Base-by-base conservation (phyloP, 2,113 vertebrate genomes). In the Leucoraja erinaceus region DNA sequence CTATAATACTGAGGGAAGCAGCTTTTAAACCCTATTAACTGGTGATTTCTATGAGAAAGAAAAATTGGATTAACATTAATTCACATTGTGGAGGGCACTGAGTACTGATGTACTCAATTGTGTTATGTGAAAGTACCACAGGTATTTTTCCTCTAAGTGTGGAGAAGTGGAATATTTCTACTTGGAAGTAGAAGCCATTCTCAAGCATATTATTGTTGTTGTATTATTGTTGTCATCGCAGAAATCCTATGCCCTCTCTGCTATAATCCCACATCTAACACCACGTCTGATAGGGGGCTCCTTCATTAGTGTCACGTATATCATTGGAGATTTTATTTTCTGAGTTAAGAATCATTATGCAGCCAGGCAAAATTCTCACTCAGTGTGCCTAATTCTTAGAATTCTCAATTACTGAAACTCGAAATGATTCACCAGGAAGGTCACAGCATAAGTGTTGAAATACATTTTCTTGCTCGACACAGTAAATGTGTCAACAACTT, bases 381-480 rank as follows among this genome's bases (percentile, higher is more conserved):
- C 59, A 63, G 16, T 59, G 63, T 63, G 25, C 14, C 0, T 31
- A 86, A 9, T 86, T 61, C 59, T n/a, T 84, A 63, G 83, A 63
- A 88, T 63, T 88, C 59, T 66, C 59, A 88, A 88, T 88, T 63
- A 63, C 83, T 66, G 56, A 66, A 86, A 63, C 59, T 63, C 59
- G 63, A 63, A 83, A 25, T 86, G 83, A 31, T 88, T 88, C 59
- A 88, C n/a, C 83, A 16, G 25, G 59, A 88, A 63, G 25, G 59
- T n/a, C 28, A 66, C 31, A 63, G 59, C 25, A 18, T 0, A 66
- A 88, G 28, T 63, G 59, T 18, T 88, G 83, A 88, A 88, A 88
- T 12, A 63, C 14, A 88, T 88, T 63, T 88, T 66, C 83, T 63
- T 12, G 59, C n/a, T 66, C 25, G 16, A 31, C n/a, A 31, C 28